phyloP scores from a whole-genome alignment of 2,113 vertebrate species.

The Dromaius novaehollandiae region DNA sequence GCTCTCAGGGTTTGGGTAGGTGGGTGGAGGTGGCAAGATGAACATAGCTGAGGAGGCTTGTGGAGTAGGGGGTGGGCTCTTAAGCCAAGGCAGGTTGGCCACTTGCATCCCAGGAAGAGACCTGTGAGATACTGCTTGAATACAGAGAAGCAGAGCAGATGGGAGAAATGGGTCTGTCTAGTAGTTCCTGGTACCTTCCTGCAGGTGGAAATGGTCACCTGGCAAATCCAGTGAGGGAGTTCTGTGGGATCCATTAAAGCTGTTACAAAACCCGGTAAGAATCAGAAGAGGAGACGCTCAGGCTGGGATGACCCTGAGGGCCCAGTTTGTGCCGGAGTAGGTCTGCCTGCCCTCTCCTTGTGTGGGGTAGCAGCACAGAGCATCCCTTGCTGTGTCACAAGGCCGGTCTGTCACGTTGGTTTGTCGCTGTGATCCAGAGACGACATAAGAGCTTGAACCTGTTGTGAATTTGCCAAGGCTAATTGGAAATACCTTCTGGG shows the following conservation, averaged over 20 bases:
- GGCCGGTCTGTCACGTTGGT: background rate
- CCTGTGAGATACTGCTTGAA: background rate
- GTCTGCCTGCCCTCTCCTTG: background rate
- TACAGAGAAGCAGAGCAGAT: background rate
- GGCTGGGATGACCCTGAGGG: background rate
- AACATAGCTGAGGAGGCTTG: background rate
- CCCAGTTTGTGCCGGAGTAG: rapidly evolving
- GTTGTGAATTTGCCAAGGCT: background rate
- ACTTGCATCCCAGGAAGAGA: background rate
- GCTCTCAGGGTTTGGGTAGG: background rate
- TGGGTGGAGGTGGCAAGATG: background rate
- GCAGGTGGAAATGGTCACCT: background rate
- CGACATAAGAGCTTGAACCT: background rate
- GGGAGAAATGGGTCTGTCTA: background rate
- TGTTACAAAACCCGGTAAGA: background rate
- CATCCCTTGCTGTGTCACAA: background rate
- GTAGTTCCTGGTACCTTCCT: background rate
- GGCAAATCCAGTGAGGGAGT: rapidly evolving
- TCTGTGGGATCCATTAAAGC: background rate
- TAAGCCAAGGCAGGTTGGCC: background rate
- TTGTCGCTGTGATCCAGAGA: background rate
- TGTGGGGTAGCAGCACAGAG: rapidly evolving
- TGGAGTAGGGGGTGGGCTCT: background rate
- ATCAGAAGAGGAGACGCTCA: background rate
- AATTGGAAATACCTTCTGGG: background rate